These are phyloP conservation scores for Dolichoris vasculosae DNA, from an alignment of 1,140 invertebrate species.

Conservation along the genomic window DNA sequence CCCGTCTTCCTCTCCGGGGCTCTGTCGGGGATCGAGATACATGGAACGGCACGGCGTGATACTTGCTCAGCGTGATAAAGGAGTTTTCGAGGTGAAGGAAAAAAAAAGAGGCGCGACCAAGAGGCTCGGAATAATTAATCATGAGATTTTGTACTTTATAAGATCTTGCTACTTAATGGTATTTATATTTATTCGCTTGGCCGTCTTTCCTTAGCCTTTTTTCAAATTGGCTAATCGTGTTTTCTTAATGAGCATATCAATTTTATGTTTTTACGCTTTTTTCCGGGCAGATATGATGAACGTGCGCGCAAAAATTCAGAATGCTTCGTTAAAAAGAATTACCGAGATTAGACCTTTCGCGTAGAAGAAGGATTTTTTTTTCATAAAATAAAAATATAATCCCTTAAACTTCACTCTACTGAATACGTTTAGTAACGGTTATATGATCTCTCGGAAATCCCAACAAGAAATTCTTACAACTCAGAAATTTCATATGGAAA, in stretches of 20 bases:
- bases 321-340: too few relatives aligned
- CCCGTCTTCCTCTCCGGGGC: neutral
- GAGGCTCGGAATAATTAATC: slow-evolving; percentile 38
- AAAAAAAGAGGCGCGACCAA: neutral
- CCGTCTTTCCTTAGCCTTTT: neutral
- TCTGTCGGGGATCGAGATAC: slow-evolving; percentile 16
- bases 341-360: too few relatives aligned
- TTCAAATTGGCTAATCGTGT: neutral
- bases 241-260: slow-evolving; percentile 1
- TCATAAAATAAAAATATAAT: too few relatives aligned
- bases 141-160: slow-evolving; percentile 38
- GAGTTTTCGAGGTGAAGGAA: neutral
- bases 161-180: neutral
- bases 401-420: too few relatives aligned
- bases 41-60: neutral
- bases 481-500: too few relatives aligned
- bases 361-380: too few relatives aligned
- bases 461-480: too few relatives aligned
- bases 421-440: too few relatives aligned
- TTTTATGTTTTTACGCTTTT: neutral
- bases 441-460: too few relatives aligned
- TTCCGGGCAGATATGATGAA: too few relatives aligned
- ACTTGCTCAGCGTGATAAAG: slow-evolving; percentile 25
- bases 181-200: slow-evolving; percentile 25
- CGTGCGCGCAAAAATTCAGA: too few relatives aligned